Percentiles rank a stretch among this genome's conserved stretches.
Evolutionary conservation across 53 echinoderm and acorn worm genomes (phyloP).

Genomic region (Pentamera pediparva): DNA sequence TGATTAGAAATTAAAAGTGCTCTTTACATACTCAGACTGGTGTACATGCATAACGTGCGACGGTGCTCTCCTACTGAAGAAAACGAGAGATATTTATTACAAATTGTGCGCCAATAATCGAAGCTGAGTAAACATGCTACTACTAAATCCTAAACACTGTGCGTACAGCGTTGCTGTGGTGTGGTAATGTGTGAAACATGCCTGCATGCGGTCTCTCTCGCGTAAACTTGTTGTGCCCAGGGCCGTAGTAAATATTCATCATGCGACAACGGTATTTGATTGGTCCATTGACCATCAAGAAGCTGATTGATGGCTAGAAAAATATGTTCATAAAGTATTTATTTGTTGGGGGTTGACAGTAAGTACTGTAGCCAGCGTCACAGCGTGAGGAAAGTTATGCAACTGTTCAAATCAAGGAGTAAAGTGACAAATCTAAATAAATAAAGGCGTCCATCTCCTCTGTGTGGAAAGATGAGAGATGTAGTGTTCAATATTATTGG

Average conservation of each 20-base stretch:
- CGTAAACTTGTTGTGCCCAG: constrained; percentile 18
- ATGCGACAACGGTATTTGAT: not conserved
- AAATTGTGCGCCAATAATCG: constrained; percentile 25
- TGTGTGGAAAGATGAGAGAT: no score
- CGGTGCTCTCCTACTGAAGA: no score
- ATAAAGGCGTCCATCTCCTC: no score
- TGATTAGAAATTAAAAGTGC: constrained; percentile 27
- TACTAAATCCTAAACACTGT: constrained; percentile 1
- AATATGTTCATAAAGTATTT: constrained; percentile 26
- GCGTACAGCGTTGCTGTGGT: not conserved
- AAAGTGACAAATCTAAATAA: no score
- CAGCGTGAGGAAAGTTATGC: no score
- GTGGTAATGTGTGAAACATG: not conserved
- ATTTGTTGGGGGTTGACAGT: not conserved
- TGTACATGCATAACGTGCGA: constrained; percentile 24
- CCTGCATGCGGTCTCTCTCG: not conserved
- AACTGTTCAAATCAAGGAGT: no score
- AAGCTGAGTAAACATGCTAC: constrained; percentile 9
- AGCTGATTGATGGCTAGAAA: constrained; percentile 13
- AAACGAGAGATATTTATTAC: constrained; percentile 22
- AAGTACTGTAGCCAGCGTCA: no score
- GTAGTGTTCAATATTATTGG: no score
- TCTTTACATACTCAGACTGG: constrained; percentile 20
- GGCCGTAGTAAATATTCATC: constrained; percentile 11
- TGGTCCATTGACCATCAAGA: not conserved